These are phyloP conservation scores for Sylvilagus bachmani DNA, from an alignment of 2,113 vertebrate species.

Conservation along the genomic window DNA sequence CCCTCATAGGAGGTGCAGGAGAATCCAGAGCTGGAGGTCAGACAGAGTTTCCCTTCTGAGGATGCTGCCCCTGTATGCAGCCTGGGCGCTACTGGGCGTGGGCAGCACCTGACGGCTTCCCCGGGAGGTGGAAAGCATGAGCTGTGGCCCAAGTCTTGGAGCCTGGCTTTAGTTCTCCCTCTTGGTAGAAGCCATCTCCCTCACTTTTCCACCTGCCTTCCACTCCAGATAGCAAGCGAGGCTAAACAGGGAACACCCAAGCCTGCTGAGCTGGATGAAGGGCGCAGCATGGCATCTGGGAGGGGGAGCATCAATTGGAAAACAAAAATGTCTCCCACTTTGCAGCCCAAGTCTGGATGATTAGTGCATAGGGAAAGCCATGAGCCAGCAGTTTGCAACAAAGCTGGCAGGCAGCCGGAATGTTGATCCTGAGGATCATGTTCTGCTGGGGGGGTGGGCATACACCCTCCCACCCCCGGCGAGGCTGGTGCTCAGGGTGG, in stretches of 20 bases:
- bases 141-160: conserved; percentile 3
- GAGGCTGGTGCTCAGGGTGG: conserved; percentile 40
- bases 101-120: background rate
- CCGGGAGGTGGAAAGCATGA: background rate
- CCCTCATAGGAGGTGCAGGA: background rate
- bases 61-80: background rate
- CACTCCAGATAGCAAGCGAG: background rate
- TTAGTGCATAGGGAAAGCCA: conserved; percentile 75
- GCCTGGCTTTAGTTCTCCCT: background rate
- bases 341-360: conserved; percentile 64
- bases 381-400: conserved; percentile 82
- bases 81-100: background rate
- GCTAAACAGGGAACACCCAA: background rate
- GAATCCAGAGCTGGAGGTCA: background rate
- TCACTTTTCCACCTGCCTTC: background rate
- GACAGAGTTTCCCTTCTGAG: background rate
- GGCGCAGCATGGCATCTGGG: background rate
- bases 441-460: conserved; percentile 35
- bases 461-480: conserved; percentile 57
- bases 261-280: background rate
- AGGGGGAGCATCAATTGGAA: background rate
- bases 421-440: conserved; percentile 73
- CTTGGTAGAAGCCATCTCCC: background rate
- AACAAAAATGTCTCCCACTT: conserved; percentile 51
- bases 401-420: conserved; percentile 71